Evolutionary conservation across 2,888 invertebrate genomes (phyloP).

Genomic region (Ischnura elegans): DNA sequence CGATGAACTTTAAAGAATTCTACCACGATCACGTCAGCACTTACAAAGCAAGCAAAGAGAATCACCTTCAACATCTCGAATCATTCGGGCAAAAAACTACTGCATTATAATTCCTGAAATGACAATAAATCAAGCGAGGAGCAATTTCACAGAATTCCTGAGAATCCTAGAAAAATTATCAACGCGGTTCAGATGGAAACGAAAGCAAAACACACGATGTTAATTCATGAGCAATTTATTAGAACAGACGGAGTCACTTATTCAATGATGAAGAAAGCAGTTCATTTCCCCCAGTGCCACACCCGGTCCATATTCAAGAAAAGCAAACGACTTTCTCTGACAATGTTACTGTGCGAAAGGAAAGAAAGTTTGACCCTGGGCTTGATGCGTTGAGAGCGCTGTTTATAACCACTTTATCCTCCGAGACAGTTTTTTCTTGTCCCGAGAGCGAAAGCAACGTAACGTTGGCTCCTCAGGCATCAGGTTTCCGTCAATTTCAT

Average conservation of each 20-base stretch:
- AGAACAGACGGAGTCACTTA: background rate
- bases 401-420: background rate
- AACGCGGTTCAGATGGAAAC: background rate
- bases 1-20: background rate
- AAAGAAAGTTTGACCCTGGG: constrained; percentile 19
- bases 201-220: background rate
- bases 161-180: background rate
- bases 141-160: background rate
- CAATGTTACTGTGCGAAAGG: background rate
- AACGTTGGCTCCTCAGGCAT: background rate
- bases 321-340: constrained; percentile 2
- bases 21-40: background rate
- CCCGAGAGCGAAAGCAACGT: background rate
- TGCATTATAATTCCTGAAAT: background rate
- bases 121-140: background rate
- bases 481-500: background rate
- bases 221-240: background rate
- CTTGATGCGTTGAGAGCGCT: background rate
- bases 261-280: background rate
- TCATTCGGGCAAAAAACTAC: background rate
- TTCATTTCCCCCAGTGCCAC: background rate
- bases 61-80: too few relatives aligned
- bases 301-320: background rate
- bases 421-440: background rate
- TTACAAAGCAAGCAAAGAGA: background rate